phyloP scores from a whole-genome alignment of 2,797 vertebrate species.

The Hozukius guyotensis region DNA sequence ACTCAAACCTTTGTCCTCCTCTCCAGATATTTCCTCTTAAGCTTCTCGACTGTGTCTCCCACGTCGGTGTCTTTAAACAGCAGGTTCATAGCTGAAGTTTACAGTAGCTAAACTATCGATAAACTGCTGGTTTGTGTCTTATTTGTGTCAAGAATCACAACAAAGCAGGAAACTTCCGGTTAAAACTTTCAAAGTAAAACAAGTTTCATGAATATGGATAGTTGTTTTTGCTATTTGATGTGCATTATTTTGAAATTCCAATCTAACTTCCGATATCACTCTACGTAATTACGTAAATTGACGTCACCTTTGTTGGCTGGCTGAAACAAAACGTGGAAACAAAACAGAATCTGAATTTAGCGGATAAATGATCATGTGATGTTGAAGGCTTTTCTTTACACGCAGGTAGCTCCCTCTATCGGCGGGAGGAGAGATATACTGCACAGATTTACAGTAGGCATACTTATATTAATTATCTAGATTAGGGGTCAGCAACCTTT shows the following conservation, averaged over 20 bases:
- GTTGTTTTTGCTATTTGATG: accelerated
- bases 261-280: not conserved
- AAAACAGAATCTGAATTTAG: slow-evolving; percentile 37
- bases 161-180: not conserved
- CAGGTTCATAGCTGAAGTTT: not conserved
- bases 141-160: accelerated
- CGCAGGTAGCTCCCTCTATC: not conserved
- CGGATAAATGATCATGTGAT: slow-evolving; percentile 27
- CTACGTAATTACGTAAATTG: accelerated
- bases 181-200: not conserved
- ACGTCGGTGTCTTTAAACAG: not conserved
- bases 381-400: accelerated
- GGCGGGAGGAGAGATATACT: not conserved
- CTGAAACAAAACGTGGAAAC: not conserved
- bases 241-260: slow-evolving; percentile 1
- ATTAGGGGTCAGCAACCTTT: no score
- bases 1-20: slow-evolving; percentile 55
- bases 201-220: accelerated
- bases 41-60: slow-evolving; percentile 14
- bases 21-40: slow-evolving; percentile 44
- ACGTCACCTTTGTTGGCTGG: not conserved
- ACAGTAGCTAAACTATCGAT: not conserved
- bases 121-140: accelerated
- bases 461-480: not conserved
- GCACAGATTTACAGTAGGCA: not conserved